These are phyloP conservation scores for Aelia acuminata DNA, from an alignment of 2,888 invertebrate species.

Conservation along the genomic window DNA sequence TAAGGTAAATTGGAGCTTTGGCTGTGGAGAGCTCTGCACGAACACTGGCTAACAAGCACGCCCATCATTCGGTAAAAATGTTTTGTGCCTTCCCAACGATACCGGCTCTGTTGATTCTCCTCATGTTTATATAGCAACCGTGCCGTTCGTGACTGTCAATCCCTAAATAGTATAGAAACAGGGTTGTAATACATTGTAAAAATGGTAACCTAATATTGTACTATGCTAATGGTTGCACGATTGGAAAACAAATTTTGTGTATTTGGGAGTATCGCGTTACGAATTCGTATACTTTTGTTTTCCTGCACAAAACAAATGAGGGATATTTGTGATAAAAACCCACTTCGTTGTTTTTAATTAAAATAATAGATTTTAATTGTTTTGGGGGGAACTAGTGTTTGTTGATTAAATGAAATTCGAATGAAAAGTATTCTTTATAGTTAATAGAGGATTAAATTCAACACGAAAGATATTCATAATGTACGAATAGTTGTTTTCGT, in stretches of 20 bases:
- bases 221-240: background rate
- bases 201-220: background rate
- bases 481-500: too few relatives aligned
- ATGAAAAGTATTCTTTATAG: too few relatives aligned
- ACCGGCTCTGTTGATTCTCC: background rate
- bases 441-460: too few relatives aligned
- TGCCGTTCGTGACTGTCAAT: slow-evolving; percentile 10
- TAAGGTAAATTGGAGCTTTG: background rate
- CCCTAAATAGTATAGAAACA: background rate
- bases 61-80: background rate
- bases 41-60: background rate
- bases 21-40: background rate
- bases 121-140: background rate
- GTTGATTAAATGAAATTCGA: too few relatives aligned
- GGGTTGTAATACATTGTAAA: background rate
- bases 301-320: too few relatives aligned
- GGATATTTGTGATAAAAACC: too few relatives aligned
- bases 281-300: too few relatives aligned
- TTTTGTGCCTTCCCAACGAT: background rate
- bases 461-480: too few relatives aligned
- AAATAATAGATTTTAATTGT: too few relatives aligned
- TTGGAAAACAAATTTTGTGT: background rate
- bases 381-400: too few relatives aligned
- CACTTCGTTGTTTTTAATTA: too few relatives aligned
- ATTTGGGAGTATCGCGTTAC: background rate